Percentiles rank a stretch among this genome's conserved stretches.
These are phyloP conservation scores for Teleogryllus oceanicus DNA, from an alignment of 2,888 invertebrate genomes.

Conservation along the genomic window DNA sequence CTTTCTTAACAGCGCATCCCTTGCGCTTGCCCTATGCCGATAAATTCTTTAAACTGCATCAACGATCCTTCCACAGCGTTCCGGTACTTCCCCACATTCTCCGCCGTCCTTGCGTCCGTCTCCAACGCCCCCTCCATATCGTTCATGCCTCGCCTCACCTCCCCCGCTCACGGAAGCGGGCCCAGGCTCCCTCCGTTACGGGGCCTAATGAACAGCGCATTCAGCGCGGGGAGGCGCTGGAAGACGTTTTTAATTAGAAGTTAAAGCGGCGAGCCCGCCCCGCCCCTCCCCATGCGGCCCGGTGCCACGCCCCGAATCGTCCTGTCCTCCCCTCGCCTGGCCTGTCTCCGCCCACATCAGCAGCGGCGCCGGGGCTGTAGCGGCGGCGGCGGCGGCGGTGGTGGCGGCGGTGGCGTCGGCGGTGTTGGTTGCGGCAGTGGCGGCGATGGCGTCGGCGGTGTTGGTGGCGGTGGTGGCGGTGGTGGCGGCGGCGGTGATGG, in stretches of 20 bases:
- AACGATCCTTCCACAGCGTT: too few relatives aligned
- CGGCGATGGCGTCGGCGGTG: not conserved
- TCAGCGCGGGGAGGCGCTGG: not conserved
- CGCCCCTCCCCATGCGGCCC: not conserved
- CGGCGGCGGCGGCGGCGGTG: not conserved
- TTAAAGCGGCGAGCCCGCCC: not conserved
- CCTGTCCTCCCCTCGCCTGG: not conserved
- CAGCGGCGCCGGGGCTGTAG: not conserved
- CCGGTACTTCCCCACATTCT: too few relatives aligned
- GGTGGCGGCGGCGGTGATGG: not conserved
- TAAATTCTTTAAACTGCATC: too few relatives aligned
- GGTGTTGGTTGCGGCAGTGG: not conserved
- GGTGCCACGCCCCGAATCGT: not conserved
- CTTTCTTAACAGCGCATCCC: too few relatives aligned
- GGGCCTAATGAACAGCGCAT: constrained; percentile 9
- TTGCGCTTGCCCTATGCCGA: too few relatives aligned
- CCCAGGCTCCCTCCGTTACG: not conserved
- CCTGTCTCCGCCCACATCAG: not conserved
- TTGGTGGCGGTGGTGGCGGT: not conserved
- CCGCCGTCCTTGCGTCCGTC: not conserved
- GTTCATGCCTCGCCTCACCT: too few relatives aligned
- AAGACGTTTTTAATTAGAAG: constrained; percentile 18
- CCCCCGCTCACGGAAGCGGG: not conserved
- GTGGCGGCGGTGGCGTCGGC: not conserved
- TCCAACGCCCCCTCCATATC: not conserved